Evolutionary conservation across 2,113 vertebrate genomes (phyloP).

Genomic region (Monarcha castaneiventris): DNA sequence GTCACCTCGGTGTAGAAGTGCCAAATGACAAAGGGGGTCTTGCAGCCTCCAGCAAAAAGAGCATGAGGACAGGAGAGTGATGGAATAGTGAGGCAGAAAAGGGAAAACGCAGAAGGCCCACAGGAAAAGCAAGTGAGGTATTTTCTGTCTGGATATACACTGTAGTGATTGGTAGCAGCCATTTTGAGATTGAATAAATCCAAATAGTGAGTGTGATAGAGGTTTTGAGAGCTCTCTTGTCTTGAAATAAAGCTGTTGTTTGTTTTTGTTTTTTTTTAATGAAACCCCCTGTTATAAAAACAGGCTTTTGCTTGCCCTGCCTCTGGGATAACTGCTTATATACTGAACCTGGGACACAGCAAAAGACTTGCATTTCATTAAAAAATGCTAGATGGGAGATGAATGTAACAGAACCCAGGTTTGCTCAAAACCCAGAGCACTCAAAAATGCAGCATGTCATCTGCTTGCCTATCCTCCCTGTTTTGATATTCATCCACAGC

Average conservation of each 20-base stretch:
- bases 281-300: neutral
- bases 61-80: neutral
- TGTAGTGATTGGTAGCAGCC: neutral
- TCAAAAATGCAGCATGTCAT: neutral
- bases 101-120: neutral
- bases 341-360: neutral
- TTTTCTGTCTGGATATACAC: neutral
- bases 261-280: neutral
- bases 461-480: neutral
- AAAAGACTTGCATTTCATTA: neutral
- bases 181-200: neutral
- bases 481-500: neutral
- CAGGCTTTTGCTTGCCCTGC: neutral
- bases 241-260: neutral
- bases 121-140: neutral
- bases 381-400: neutral
- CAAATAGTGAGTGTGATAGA: neutral
- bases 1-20: rapidly evolving
- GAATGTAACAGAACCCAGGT: neutral
- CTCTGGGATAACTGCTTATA: neutral
- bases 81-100: neutral
- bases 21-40: neutral
- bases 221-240: neutral
- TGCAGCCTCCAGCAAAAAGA: neutral
- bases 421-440: neutral